Conservation (phyloP, 2,113 vertebrate species). For the Mandrillus leucophaeus region DNA sequence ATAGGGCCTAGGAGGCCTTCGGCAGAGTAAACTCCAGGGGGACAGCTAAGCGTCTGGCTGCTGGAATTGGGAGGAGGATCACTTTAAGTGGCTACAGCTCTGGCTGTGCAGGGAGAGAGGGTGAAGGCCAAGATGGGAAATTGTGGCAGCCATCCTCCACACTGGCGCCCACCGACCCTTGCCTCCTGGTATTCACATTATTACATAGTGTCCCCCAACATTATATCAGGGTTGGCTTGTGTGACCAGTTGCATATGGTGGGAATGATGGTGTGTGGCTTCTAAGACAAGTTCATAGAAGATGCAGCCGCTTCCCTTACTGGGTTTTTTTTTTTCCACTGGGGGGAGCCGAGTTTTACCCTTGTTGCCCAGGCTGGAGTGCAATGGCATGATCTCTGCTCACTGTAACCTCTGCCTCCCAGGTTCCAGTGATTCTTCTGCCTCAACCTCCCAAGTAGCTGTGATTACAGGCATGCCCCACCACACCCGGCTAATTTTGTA, state of each 20-base stretch:
- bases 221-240: neutral
- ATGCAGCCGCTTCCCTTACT: neutral
- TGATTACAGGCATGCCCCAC: too few relatives aligned
- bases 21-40: neutral
- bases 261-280: neutral
- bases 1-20: neutral
- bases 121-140: neutral
- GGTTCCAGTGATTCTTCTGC: too few relatives aligned
- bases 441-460: too few relatives aligned
- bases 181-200: neutral
- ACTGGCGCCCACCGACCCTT: fast-evolving
- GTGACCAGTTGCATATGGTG: neutral
- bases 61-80: neutral
- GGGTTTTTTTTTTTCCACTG: neutral
- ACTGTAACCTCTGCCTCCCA: too few relatives aligned
- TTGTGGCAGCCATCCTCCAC: too few relatives aligned
- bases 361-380: too few relatives aligned
- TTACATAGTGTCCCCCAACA: neutral
- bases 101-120: fast-evolving
- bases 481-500: too few relatives aligned
- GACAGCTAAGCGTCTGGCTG: neutral
- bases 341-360: too few relatives aligned
- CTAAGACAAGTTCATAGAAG: neutral
- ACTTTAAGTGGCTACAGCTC: neutral
- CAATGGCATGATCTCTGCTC: too few relatives aligned